Conservation (phyloP, 2,797 vertebrate genomes). For the Syngnathus rostellatus region DNA sequence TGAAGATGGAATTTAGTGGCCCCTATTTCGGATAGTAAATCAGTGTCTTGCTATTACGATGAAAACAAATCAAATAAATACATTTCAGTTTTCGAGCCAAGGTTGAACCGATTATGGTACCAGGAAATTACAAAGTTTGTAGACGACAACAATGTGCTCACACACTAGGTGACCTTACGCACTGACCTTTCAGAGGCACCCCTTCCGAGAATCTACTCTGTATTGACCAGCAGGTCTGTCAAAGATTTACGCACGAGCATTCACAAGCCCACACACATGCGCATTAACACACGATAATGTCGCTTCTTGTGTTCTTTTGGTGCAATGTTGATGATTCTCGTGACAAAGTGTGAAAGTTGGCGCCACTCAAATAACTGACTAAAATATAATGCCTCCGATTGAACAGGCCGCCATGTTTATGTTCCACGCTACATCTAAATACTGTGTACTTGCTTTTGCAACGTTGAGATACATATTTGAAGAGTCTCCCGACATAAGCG, state of each 20-base stretch:
- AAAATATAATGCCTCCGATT: constrained; percentile 34
- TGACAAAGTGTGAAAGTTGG: constrained; percentile 65
- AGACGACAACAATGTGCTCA: not conserved
- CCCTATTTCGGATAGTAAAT: no score
- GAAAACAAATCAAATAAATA: no score
- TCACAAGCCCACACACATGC: constrained; percentile 10
- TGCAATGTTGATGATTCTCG: constrained; percentile 58
- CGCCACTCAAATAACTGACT: constrained; percentile 23
- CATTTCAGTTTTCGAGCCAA: no score
- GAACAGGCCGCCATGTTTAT: constrained; percentile 23
- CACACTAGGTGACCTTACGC: constrained; percentile 11
- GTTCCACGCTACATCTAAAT: constrained; percentile 27
- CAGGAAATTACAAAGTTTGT: not conserved
- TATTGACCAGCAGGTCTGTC: constrained; percentile 18
- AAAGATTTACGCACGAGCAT: constrained; percentile 13
- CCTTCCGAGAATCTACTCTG: constrained; percentile 54
- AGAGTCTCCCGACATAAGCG: not conserved
- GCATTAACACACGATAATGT: constrained; percentile 29
- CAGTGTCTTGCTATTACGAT: not conserved
- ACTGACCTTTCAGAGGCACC: constrained; percentile 28
- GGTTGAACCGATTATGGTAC: not conserved
- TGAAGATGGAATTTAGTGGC: no score
- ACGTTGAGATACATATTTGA: constrained; percentile 22
- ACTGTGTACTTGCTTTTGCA: constrained; percentile 9
- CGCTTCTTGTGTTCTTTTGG: constrained; percentile 58